Conservation (phyloP, 2,797 vertebrate species). For the Discoglossus pictus region DNA sequence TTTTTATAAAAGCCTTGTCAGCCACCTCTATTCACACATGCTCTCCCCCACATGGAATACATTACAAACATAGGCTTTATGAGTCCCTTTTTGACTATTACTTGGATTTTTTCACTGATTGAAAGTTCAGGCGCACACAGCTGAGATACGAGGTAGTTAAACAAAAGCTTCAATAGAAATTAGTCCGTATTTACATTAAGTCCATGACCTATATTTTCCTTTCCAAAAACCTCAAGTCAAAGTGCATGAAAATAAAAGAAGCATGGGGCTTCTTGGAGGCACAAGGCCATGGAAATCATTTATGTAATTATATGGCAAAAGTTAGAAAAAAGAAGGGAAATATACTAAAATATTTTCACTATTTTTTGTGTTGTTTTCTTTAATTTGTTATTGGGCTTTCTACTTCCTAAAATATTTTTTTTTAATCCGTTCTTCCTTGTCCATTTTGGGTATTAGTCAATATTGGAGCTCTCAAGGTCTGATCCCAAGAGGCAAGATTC, state of each 20-base stretch:
- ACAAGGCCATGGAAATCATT: too few relatives aligned
- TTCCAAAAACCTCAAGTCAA: neutral
- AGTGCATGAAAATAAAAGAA: neutral
- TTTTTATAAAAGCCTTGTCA: slow-evolving; percentile 57
- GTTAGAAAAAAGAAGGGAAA: too few relatives aligned
- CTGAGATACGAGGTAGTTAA: slow-evolving; percentile 35
- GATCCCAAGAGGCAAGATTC: too few relatives aligned
- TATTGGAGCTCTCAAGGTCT: too few relatives aligned
- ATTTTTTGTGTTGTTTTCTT: too few relatives aligned
- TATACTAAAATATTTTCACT: too few relatives aligned
- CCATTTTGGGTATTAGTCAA: too few relatives aligned
- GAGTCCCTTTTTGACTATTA: slow-evolving; percentile 47
- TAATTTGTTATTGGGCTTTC: too few relatives aligned
- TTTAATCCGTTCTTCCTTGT: too few relatives aligned
- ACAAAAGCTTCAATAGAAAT: slow-evolving; percentile 36
- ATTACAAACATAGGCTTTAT: slow-evolving; percentile 46
- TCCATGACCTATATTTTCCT: neutral
- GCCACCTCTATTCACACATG: slow-evolving; percentile 53
- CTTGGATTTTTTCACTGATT: slow-evolving; percentile 45
- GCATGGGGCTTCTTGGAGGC: too few relatives aligned
- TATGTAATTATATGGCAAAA: too few relatives aligned
- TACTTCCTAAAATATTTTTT: too few relatives aligned
- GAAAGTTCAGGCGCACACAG: slow-evolving; percentile 45
- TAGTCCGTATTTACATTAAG: neutral
- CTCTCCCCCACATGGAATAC: slow-evolving; percentile 57